Conservation (phyloP, 1,140 invertebrate genomes). For the Cephus cinctus region DNA sequence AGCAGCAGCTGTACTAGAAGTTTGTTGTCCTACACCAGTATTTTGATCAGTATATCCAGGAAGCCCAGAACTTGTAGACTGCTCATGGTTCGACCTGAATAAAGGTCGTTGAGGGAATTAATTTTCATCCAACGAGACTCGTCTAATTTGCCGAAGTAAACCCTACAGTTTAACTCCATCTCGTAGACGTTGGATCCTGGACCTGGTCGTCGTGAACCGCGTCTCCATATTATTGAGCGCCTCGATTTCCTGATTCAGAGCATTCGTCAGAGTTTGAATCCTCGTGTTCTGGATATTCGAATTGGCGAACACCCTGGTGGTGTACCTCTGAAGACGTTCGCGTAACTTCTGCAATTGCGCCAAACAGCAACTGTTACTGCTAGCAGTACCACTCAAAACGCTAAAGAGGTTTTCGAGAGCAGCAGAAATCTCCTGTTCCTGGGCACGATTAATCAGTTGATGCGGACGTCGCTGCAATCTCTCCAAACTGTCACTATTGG, state of each 20-base stretch:
- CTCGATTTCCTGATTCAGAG: constrained; percentile 29
- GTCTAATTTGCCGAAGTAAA: constrained; percentile 11
- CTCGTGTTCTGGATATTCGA: constrained; percentile 14
- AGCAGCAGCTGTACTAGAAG: background rate
- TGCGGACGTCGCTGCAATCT: constrained; percentile 21
- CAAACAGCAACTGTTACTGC: constrained; percentile 26
- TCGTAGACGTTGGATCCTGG: constrained; percentile 27
- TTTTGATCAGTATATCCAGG: background rate
- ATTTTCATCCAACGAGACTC: constrained; percentile 3
- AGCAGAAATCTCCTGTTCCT: constrained; percentile 17
- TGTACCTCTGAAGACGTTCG: constrained; percentile 21
- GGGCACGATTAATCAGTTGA: constrained; percentile 18
- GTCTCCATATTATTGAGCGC: constrained; percentile 30
- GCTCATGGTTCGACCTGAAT: too few relatives aligned
- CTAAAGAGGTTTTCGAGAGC: constrained; percentile 23
- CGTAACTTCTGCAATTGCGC: constrained; percentile 25
- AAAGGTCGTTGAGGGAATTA: too few relatives aligned
- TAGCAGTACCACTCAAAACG: constrained; percentile 21
- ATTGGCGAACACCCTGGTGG: constrained; percentile 14
- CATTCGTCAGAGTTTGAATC: constrained; percentile 21
- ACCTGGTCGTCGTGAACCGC: constrained; percentile 25
- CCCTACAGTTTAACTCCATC: constrained; percentile 10
- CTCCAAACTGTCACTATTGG: constrained; percentile 25
- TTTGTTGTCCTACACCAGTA: background rate
- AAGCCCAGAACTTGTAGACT: background rate